Evolutionary conservation across 1,140 invertebrate genomes (phyloP), one percentile per base, ranked within the genome.

Genomic region (Chrysoperla carnea): DNA sequence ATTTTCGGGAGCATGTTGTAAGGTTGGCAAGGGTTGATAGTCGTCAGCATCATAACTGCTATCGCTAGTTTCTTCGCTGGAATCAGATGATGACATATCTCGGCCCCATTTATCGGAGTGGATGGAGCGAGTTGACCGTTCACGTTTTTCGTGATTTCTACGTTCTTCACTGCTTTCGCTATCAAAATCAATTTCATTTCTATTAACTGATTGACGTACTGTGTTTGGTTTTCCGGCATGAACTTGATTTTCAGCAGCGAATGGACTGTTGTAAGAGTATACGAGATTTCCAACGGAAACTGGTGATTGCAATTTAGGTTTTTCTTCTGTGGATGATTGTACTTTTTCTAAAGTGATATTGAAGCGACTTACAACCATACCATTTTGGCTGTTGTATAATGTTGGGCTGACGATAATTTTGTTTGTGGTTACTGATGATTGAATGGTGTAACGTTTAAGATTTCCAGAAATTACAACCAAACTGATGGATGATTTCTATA

Each of bases 381-480:
- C 74, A 40, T 70, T 64, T 41, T 73, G 59, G 5, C 62, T 48
- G 6, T 65, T 61, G 36, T 61, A 57, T 9, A 73, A 37, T 36
- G 58, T 59, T 13, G 75, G 72, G 41, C 61, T 67, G 1, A 73
- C 52, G 12, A 67, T 46, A 36, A 79, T 66, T 40, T 68, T 65
- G 52, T 67, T 72, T 2, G 61, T 68, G 17, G 70, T 73, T 38
- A 70, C 66, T 6, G 72, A 59, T 13, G 73, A 73, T 55, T 78
- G 75, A 41, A 81, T 72, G 8, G 70, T 69, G 46, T 69, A 68
- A 8, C 52, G 55, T 28, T 69, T 60, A 9, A 72, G 60, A 28
- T 58, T 64, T 40, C 70, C 68, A 9, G 65, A 61, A 29, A 73
- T 56, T 8, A 77, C 48, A 23, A 74, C 65, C 29, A 68, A 62